Conservation (phyloP, 2,888 invertebrate genomes). For the Cataglyphis livida region DNA sequence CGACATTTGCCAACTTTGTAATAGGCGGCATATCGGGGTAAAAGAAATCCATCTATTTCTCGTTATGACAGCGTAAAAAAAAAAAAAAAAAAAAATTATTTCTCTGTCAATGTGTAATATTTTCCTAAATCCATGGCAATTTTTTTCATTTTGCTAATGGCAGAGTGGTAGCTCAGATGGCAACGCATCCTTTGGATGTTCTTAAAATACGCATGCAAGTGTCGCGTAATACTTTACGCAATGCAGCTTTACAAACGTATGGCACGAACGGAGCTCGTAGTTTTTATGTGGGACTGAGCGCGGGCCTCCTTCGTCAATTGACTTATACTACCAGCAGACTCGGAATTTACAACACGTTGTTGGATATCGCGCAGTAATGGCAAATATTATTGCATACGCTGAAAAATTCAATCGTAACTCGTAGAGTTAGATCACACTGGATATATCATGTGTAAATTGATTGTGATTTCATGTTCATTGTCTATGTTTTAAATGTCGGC, state of each 20-base stretch:
- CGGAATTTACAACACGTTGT: constrained; percentile 88
- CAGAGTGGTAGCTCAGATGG: constrained; percentile 74
- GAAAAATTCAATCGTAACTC: not conserved
- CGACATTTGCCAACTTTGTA: constrained; percentile 66
- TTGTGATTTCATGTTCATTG: not conserved
- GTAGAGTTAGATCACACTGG: not conserved
- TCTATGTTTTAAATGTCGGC: not conserved
- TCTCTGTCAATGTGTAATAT: not conserved
- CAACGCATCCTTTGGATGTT: constrained; percentile 90
- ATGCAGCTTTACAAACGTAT: constrained; percentile 85
- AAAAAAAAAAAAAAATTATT: not conserved
- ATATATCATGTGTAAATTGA: not conserved
- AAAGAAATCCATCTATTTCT: constrained; percentile 26
- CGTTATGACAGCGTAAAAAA: not conserved
- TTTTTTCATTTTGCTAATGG: not conserved
- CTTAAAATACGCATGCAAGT: constrained; percentile 90
- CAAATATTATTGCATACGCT: not conserved
- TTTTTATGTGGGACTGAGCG: constrained; percentile 86
- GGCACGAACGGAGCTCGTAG: constrained; percentile 87
- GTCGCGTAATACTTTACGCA: constrained; percentile 77
- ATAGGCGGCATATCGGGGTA: constrained; percentile 76
- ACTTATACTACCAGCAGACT: constrained; percentile 89
- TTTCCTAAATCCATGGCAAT: not conserved
- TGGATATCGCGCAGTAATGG: constrained; percentile 83
- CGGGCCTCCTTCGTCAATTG: constrained; percentile 88